Evolutionary conservation across 2,797 vertebrate genomes (phyloP).

Genomic region (Rhincodon typus): DNA sequence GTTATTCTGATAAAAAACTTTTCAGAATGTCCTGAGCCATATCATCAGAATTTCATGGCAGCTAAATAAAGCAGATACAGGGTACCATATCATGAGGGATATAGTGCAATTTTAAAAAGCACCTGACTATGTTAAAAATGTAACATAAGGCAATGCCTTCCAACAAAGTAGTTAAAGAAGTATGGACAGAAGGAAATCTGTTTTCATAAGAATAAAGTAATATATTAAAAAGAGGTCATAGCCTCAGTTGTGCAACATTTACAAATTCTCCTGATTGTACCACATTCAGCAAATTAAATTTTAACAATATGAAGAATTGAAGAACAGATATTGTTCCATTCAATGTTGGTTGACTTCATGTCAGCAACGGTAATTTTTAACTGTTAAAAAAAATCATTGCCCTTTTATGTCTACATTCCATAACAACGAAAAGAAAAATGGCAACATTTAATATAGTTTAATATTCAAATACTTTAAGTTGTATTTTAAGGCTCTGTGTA

Average conservation of each 20-base stretch:
- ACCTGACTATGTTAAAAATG: background rate
- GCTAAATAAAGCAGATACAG: background rate
- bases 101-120: background rate
- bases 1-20: background rate
- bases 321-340: background rate
- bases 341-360: background rate
- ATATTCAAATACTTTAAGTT: too few species aligned
- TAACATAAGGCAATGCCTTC: background rate
- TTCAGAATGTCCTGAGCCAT: background rate
- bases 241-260: background rate
- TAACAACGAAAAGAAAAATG: background rate
- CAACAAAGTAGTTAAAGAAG: background rate
- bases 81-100: background rate
- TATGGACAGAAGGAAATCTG: background rate
- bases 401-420: background rate
- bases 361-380: background rate
- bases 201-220: background rate
- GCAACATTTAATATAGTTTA: background rate
- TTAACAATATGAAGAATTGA: background rate
- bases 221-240: background rate
- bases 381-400: background rate
- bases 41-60: background rate
- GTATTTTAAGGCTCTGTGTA: too few species aligned
- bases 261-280: background rate
- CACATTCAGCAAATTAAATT: background rate